Evolutionary conservation across 2,797 vertebrate species (phyloP), one percentile per base, ranked within the genome.

Genomic region (Rhyacichthys aspro): DNA sequence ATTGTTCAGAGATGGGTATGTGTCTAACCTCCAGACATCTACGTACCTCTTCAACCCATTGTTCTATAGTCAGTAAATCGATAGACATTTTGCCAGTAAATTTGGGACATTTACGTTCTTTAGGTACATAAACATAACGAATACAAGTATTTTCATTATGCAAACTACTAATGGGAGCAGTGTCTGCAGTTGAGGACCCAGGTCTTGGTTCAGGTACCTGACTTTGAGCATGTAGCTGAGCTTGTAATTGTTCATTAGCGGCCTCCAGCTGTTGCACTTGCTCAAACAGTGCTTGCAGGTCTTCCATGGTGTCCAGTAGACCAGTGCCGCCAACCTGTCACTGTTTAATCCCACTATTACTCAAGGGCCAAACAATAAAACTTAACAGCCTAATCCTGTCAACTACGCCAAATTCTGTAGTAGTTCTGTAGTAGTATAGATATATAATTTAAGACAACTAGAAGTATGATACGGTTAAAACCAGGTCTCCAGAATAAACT

Each of bases 21-120:
- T 43, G n/a, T 15, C n/a, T 43, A 43, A 15, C 41, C n/a, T 43
- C 41, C 41, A 43, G 41, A 16, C 41, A 43, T 43, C 41, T 43
- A 16, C 41, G n/a, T 16, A 43, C 41, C n/a, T 43, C 41, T 15
- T 43, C 41, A 15, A 43, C 41, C 41, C 41, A 43, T 16, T 43
- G 41, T 43, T 43, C 41, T 8, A 43, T 16, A 17, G 43, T 44
- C 9, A 44, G 7, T 11, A 44, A 17, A 44, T 44, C 41, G 7
- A 43, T 8, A 43, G 4, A n/a, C 41, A 43, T 43, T 43, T 43
- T 43, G 8, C 41, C 41, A 43, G 41, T 15, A 15, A 43, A 43
- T 9, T 43, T 43, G n/a, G n/a, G 36, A 38, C 36, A 38, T 11
- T 38, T 38, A 11, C 36, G 36, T 33, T 33, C 32, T 33, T 33